These are phyloP conservation scores for Nycteola revayana DNA, from an alignment of 2,888 invertebrate genomes.

Conservation along the genomic window DNA sequence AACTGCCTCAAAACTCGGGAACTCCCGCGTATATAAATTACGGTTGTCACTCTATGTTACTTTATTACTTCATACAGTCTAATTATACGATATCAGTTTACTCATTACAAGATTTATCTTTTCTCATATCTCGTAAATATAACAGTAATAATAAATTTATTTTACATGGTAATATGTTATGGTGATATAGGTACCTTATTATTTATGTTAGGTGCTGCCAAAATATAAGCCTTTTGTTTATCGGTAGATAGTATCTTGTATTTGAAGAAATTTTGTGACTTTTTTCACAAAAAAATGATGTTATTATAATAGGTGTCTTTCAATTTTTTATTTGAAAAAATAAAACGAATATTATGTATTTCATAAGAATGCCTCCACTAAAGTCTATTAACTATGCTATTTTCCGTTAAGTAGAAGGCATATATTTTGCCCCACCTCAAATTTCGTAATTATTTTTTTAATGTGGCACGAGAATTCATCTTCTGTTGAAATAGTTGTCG, in stretches of 20 bases:
- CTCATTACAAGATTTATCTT: slow-evolving; percentile 33
- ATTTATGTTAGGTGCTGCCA: too few relatives aligned
- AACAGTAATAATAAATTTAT: slow-evolving; percentile 22
- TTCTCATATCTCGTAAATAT: neutral
- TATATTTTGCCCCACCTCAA: too few relatives aligned
- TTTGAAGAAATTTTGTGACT: too few relatives aligned
- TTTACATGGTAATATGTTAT: slow-evolving; percentile 15
- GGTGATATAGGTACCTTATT: slow-evolving; percentile 28
- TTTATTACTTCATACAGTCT: slow-evolving; percentile 25
- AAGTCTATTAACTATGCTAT: too few relatives aligned
- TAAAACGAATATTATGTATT: too few relatives aligned
- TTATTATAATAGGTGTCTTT: too few relatives aligned
- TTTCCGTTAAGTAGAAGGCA: too few relatives aligned
- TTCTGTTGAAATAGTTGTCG: slow-evolving; percentile 47
- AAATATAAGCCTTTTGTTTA: too few relatives aligned
- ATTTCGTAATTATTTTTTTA: slow-evolving; percentile 32
- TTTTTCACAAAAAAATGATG: too few relatives aligned
- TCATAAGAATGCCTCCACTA: too few relatives aligned
- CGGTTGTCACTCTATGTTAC: slow-evolving; percentile 14
- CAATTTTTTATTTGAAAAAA: too few relatives aligned
- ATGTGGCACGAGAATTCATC: slow-evolving; percentile 38
- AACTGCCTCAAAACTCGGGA: slow-evolving; percentile 19
- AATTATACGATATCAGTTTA: slow-evolving; percentile 36
- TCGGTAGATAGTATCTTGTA: too few relatives aligned
- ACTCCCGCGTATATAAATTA: slow-evolving; percentile 28